Evolutionary conservation across 2,797 vertebrate genomes (phyloP).

Genomic region (Schizopygopsis malacanthus): DNA sequence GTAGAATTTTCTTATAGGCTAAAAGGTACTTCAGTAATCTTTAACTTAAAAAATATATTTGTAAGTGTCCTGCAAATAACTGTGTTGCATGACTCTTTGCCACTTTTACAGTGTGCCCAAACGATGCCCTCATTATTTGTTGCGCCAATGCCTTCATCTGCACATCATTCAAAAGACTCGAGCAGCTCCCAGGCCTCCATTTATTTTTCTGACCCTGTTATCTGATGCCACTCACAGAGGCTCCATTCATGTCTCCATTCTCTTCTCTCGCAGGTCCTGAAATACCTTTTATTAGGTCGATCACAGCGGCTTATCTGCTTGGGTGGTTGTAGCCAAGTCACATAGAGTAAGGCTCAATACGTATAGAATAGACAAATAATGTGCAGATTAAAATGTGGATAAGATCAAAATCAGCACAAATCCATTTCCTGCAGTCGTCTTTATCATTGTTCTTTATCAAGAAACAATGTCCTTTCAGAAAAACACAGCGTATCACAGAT

Average conservation of each 20-base stretch:
- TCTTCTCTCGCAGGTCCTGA: conserved; percentile 22
- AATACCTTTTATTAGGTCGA: conserved; percentile 28
- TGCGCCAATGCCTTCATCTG: conserved; percentile 11
- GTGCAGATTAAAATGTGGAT: neutral
- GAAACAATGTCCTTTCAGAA: neutral
- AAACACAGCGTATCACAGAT: neutral
- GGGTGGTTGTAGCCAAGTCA: conserved; percentile 3
- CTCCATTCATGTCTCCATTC: conserved; percentile 31
- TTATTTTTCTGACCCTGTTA: conserved; percentile 52
- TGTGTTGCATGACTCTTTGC: conserved; percentile 2
- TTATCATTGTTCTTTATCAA: neutral
- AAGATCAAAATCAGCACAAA: conserved; percentile 13
- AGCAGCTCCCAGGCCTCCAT: conserved; percentile 45
- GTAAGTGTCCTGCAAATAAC: neutral
- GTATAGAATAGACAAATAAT: neutral
- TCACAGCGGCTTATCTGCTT: conserved; percentile 20
- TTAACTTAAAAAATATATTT: neutral
- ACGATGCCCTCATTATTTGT: conserved; percentile 25
- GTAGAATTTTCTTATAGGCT: neutral
- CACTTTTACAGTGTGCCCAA: conserved; percentile 13
- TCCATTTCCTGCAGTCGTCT: neutral
- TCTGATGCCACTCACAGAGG: conserved; percentile 20
- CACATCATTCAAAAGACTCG: conserved; percentile 35
- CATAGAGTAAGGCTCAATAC: neutral
- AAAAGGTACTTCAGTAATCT: neutral